Percentiles rank a stretch among this genome's conserved stretches.
These are phyloP conservation scores for Epinephelus malabaricus DNA, from an alignment of 2,797 vertebrate species.

Conservation along the genomic window DNA sequence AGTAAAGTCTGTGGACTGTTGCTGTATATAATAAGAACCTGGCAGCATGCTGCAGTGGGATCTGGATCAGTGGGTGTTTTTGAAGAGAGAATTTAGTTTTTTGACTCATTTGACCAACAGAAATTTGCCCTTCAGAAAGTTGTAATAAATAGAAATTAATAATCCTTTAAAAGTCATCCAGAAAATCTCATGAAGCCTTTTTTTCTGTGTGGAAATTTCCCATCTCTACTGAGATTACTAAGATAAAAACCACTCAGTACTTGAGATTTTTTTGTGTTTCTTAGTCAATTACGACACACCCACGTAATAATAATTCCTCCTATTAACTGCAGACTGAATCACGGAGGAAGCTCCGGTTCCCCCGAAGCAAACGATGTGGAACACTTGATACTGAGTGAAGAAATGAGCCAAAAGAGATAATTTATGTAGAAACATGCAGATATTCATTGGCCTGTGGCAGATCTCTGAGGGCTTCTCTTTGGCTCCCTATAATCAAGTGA, in stretches of 20 bases:
- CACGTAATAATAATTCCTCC: slow-evolving; percentile 35
- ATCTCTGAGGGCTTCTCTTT: slow-evolving; percentile 39
- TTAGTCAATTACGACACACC: slow-evolving; percentile 37
- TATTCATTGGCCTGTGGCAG: slow-evolving; percentile 40
- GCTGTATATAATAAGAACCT: background rate
- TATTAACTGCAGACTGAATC: slow-evolving; percentile 21
- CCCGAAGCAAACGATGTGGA: slow-evolving; percentile 46
- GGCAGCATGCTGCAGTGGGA: background rate
- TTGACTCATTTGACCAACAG: background rate
- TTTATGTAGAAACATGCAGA: slow-evolving; percentile 66
- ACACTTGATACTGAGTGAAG: slow-evolving; percentile 34
- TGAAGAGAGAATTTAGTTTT: background rate
- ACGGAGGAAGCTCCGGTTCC: slow-evolving; percentile 25
- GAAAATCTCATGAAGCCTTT: no score
- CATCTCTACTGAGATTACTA: background rate
- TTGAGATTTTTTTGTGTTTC: slow-evolving; percentile 21
- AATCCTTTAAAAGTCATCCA: background rate
- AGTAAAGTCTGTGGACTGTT: background rate
- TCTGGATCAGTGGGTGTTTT: background rate
- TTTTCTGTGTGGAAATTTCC: background rate
- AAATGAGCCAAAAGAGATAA: slow-evolving; percentile 49
- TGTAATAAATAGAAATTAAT: background rate
- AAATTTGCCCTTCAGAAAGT: background rate
- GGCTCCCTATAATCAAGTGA: slow-evolving; percentile 32
- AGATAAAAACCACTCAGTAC: background rate